Evolutionary conservation across 2,797 vertebrate species (phyloP).

Genomic region (Anniella stebbinsi): DNA sequence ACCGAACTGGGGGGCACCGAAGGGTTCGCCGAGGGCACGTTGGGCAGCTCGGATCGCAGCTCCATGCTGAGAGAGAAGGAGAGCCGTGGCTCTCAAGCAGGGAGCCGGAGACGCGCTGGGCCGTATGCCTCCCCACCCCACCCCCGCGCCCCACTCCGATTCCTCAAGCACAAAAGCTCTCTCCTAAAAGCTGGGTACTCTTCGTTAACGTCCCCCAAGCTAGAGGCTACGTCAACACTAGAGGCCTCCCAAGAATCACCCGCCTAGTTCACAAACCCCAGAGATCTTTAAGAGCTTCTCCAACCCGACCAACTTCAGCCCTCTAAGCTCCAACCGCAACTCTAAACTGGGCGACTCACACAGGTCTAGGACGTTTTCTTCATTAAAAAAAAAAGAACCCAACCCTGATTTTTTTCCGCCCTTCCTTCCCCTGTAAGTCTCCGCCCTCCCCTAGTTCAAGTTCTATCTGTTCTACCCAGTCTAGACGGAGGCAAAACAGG

Average conservation of each 20-base stretch:
- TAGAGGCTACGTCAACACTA: background rate
- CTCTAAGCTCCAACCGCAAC: background rate
- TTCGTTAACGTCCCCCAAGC: background rate
- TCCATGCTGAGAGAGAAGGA: slow-evolving; percentile 81
- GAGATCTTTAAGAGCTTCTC: background rate
- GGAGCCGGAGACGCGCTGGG: background rate
- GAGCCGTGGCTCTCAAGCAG: background rate
- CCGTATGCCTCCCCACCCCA: background rate
- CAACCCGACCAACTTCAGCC: background rate
- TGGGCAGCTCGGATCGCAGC: slow-evolving; percentile 89
- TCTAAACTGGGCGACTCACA: background rate
- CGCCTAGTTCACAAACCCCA: fast-evolving
- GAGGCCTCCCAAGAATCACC: background rate
- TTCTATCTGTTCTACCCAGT: background rate
- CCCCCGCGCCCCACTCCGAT: background rate
- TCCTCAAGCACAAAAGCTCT: background rate
- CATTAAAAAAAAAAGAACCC: too few relatives aligned
- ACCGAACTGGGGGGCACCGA: slow-evolving; percentile 83
- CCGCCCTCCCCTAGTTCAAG: background rate
- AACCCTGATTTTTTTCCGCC: background rate
- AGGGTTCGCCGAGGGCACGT: slow-evolving; percentile 78
- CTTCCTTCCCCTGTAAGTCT: background rate
- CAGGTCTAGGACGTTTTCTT: background rate
- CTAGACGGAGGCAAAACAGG: background rate
- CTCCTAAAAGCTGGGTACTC: background rate